Base-by-base conservation (phyloP, 2,888 invertebrate species). In the Pseudanteris insignis region DNA sequence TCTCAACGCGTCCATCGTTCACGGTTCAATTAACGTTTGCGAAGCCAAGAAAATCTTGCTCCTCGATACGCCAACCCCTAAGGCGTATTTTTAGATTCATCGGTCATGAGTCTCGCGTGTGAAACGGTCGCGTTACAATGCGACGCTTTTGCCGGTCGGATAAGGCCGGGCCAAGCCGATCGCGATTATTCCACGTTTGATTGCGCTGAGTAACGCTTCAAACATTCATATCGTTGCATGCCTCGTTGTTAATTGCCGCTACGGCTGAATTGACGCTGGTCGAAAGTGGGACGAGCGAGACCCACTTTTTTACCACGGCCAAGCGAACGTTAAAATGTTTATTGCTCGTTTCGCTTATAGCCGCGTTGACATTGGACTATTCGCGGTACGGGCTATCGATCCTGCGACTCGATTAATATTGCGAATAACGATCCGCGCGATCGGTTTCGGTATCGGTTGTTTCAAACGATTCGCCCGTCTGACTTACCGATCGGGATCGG, bases 211-310 rank as follows among this genome's bases (percentile, higher is more conserved):
- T 44, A 38, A 12, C 38, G 47, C 36, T 41, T 57, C 34, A 48
- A 57, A 57, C 48, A 43, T 33, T 58, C 50, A 50, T 50, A 43
- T 21, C 36, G 38, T 33, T 50, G 58, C 58, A 58, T 58, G 58
- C 41, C 36, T 50, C 50, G 38, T 44, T 58, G 58, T 48, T 58
- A 55, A 55, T 47, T 55, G 47, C 48, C 43, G 28, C 34, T 41
- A 43, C 48, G 14, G 43, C 21, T 48, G 37, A 57, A 55, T 47
- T 43, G 46, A 21, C 25, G 48, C n/a, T 50, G 43, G 43, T 58
- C 14, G 21, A 48, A 58, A 58, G 43, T 57, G 57, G 57, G 13
- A 48, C 57, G 36, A 38, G 46, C 48, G 57, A 48, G 57, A 9
- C 43, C 57, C 48, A 57, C 48, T 57, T 57, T 28, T 30, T 41